Evolutionary conservation across 2,888 invertebrate genomes (phyloP), one percentile per base, ranked within the genome.

Genomic region (Pachymerium ferrugineum): DNA sequence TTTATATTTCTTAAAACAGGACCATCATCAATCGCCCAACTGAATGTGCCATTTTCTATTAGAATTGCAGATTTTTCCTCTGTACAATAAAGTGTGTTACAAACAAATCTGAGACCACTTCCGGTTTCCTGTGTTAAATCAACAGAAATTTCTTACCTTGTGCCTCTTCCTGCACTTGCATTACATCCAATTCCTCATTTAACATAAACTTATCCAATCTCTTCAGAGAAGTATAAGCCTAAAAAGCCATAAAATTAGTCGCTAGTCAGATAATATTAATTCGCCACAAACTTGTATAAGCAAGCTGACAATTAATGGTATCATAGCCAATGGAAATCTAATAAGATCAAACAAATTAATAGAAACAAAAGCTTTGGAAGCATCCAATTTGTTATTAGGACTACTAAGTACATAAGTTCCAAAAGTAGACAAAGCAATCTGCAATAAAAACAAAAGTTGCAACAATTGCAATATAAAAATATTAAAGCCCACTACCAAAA

Each of bases 161-260:
- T 19, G 1, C 30, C 10, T 31, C 35, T 71, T 6, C 16, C 22
- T 31, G 28, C 19, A 38, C 71, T 71, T 71, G 71, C 1, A 35
- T 12, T 5, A 38, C 88, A 83, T 95, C 91, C 77, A 97, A 84
- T 84, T 97, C 97, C 80, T 94, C 94, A 77, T 89, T 88, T 81
- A 93, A 94, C 89, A 97, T 89, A 83, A 94, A 97, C 81, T 90
- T 90, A 82, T 94, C 93, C 78, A 97, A 89, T 82, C 97, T 88
- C 80, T 90, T 89, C 76, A 97, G 88, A 76, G 97, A 97, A 69
- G 97, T 97, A 80, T 88, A 87, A 6, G 93, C 90, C 62, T 71
- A 6, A 19, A 3, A 38, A 38, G 30, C 1, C 14, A 19, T n/a
- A 69, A 19, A 69, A n/a, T 1, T 16, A 3, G 16, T n/a, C 30